Evolutionary conservation across 2,113 vertebrate species (phyloP).

Genomic region (Lepus timidus): DNA sequence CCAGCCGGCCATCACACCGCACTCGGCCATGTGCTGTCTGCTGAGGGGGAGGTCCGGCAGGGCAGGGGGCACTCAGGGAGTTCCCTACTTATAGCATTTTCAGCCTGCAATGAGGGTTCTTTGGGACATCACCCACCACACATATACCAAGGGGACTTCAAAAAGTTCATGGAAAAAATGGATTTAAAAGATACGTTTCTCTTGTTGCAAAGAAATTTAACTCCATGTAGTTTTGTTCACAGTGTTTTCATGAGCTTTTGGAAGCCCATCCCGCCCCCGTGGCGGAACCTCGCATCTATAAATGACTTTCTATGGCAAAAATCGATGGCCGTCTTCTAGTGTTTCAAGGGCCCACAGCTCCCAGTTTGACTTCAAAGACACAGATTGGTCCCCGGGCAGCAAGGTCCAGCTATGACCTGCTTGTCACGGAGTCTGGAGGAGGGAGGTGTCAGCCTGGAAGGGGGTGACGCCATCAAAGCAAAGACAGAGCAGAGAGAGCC

Average conservation of each 20-base stretch:
- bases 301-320: neutral
- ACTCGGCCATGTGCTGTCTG: neutral
- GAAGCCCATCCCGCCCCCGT: too few relatives aligned
- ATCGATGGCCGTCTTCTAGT: neutral
- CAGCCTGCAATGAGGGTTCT: too few relatives aligned
- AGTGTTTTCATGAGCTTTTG: too few relatives aligned
- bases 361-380: neutral
- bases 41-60: too few relatives aligned
- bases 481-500: neutral
- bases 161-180: too few relatives aligned
- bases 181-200: too few relatives aligned
- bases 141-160: too few relatives aligned
- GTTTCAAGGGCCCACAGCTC: neutral
- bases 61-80: neutral
- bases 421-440: neutral
- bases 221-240: too few relatives aligned
- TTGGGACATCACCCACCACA: too few relatives aligned
- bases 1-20: neutral
- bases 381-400: neutral
- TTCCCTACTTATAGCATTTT: neutral
- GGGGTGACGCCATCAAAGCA: neutral
- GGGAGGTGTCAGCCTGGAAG: neutral
- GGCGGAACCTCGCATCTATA: rapidly evolving
- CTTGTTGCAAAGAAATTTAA: too few relatives aligned
- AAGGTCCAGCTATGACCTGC: neutral